Evolutionary conservation across 2,113 vertebrate genomes (phyloP).

Genomic region (Sakesphorus luctuosus): DNA sequence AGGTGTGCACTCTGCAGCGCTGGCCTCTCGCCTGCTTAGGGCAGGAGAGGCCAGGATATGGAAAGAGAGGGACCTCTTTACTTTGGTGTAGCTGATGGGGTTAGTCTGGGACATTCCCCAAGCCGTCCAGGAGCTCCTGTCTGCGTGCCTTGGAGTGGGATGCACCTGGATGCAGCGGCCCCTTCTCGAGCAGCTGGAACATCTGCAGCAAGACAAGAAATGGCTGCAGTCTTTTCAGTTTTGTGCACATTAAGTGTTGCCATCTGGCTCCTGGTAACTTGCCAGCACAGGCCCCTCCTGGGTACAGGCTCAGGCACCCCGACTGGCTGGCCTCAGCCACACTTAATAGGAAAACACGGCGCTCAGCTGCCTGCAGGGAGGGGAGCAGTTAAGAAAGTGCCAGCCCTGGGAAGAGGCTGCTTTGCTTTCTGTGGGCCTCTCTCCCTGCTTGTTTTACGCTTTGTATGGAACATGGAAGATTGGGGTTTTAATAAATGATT

Average conservation of each 20-base stretch:
- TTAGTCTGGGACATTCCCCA: background rate
- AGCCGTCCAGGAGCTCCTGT: background rate
- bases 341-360: background rate
- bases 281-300: constrained; percentile 8
- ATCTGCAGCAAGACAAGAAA: constrained; percentile 38
- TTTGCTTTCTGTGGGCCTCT: constrained; percentile 35
- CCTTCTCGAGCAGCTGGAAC: constrained; percentile 28
- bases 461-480: constrained; percentile 57
- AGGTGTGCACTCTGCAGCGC: background rate
- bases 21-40: background rate
- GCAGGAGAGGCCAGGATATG: background rate
- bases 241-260: constrained; percentile 31
- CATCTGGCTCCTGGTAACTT: constrained; percentile 61
- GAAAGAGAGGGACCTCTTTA: background rate
- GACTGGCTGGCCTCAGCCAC: background rate
- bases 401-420: constrained; percentile 20
- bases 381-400: constrained; percentile 43
- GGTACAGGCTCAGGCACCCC: background rate
- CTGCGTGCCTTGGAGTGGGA: background rate
- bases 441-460: constrained; percentile 39
- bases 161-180: background rate
- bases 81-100: background rate
- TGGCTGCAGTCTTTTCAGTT: constrained; percentile 13
- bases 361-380: constrained; percentile 36
- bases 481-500: constrained; percentile 80